A percentile compares a stretch with the other conserved stretches of the same genome.
These are phyloP conservation scores for Lepidurus arcticus DNA, from an alignment of 1,140 invertebrate species.

Conservation along the genomic window DNA sequence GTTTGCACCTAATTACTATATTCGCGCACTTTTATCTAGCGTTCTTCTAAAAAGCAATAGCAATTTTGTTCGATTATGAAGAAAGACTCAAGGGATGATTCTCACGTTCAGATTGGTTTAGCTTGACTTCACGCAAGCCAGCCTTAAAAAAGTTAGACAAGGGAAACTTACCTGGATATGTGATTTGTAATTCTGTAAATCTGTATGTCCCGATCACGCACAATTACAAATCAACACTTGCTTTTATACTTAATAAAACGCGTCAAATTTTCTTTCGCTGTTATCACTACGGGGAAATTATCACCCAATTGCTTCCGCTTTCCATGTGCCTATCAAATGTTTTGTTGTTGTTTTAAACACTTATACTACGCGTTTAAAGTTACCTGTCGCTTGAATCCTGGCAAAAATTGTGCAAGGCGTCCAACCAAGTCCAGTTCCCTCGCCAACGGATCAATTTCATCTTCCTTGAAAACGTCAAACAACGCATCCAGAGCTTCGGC, in stretches of 20 bases:
- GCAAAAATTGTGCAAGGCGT: constrained; percentile 52
- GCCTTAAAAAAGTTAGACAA: too few species aligned
- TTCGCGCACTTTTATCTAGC: too few species aligned
- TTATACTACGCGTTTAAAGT: constrained; percentile 36
- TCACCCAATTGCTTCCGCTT: constrained; percentile 59
- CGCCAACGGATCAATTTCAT: constrained; percentile 60
- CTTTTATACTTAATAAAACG: constrained; percentile 65
- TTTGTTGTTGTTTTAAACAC: constrained; percentile 26
- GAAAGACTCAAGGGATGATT: too few species aligned
- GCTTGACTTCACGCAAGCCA: too few species aligned
- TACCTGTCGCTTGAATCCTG: constrained; percentile 61
- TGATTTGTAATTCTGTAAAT: not conserved
- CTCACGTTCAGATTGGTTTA: too few species aligned
- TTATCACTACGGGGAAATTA: constrained; percentile 58
- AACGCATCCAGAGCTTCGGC: constrained; percentile 67
- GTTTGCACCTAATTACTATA: too few species aligned
- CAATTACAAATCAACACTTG: not conserved
- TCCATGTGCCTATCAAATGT: constrained; percentile 45
- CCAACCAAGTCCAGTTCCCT: constrained; percentile 56
- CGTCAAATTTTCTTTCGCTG: constrained; percentile 60
- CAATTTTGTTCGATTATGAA: too few species aligned
- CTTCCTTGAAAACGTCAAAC: constrained; percentile 71
- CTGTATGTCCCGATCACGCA: not conserved
- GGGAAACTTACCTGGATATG: too few species aligned
- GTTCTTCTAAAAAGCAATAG: too few species aligned